A percentile compares a stretch with the other conserved stretches of the same genome.
phyloP scores from a whole-genome alignment of 2,797 vertebrate species.

The Cuniculus paca region DNA sequence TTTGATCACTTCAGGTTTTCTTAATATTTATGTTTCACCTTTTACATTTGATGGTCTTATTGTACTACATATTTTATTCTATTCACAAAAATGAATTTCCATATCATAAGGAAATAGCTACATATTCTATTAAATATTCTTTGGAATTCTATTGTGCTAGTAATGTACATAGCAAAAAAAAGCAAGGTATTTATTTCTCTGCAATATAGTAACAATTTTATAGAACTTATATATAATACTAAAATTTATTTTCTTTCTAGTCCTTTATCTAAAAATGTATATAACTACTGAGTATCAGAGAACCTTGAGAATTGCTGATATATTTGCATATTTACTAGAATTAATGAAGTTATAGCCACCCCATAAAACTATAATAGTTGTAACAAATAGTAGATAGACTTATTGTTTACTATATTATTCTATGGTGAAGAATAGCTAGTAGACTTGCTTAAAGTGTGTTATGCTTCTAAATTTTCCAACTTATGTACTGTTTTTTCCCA shows the following conservation, averaged over 20 bases:
- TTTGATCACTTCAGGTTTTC: conserved; percentile 17
- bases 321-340: conserved; percentile 19
- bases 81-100: not conserved
- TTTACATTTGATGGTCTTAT: not conserved
- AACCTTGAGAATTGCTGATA: not conserved
- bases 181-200: conserved; percentile 38
- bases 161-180: conserved; percentile 44
- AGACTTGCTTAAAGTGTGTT: conserved; percentile 17
- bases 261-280: not conserved
- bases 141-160: not conserved
- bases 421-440: not conserved
- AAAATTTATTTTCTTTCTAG: conserved; percentile 4
- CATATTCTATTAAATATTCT: not conserved
- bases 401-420: not conserved
- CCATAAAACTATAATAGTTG: conserved; percentile 50
- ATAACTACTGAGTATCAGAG: conserved; percentile 19
- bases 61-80: not conserved
- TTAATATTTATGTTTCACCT: not conserved
- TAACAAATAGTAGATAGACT: not conserved
- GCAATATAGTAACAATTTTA: not conserved
- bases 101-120: not conserved
- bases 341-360: conserved; percentile 8
- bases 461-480: conserved; percentile 1
- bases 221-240: not conserved
- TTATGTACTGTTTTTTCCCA: not conserved